Base-by-base conservation (phyloP, 2,797 vertebrate species). In the Liasis olivaceus region DNA sequence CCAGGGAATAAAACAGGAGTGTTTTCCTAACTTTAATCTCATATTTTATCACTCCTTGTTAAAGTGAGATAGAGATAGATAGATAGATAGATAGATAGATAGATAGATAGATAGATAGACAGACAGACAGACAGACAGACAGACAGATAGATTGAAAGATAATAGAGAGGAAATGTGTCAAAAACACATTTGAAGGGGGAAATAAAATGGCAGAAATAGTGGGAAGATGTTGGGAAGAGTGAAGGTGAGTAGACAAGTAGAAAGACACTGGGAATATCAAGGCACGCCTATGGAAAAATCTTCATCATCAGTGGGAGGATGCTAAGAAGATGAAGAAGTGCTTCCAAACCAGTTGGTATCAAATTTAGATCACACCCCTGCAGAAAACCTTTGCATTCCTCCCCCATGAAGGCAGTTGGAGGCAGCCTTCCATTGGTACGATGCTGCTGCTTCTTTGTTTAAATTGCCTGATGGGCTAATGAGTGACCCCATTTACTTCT, bases 71-170 rank as follows among this genome's bases (percentile, higher is more conserved):
- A 77, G 72, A 1, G 69, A 72, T 14, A 8, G 17, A 7, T 15
- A 2, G 2, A 69, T 0, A 69, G 13, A 69, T 2, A 31, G 0
- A 6, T 0, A 31, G n/a, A 31, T 2, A 13, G 13, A 69, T 6
- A 2, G 0, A n/a, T 1, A n/a, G 1, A 4, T 1, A n/a, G 3
- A 31, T 1, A 1, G 0, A 0, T 0, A 0, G 0, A 13, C 1
- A 5, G 5, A 54, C 0, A 24, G 24, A 85, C 3, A 28, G 24
- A 85, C 1, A 17, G 28, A n/a, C 1, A 14, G 26, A 85, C 0
- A 28, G 3, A 69, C 4, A 31, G n/a, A n/a, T n/a, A n/a, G n/a
- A n/a, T n/a, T n/a, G n/a, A n/a, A n/a, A n/a, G n/a, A 72, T 51
- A 17, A 17, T 5, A 36, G 31, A 36, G 14, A 77, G 8, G 72